Conservation (phyloP, 2,888 invertebrate genomes). For the Athrips mouffetella region DNA sequence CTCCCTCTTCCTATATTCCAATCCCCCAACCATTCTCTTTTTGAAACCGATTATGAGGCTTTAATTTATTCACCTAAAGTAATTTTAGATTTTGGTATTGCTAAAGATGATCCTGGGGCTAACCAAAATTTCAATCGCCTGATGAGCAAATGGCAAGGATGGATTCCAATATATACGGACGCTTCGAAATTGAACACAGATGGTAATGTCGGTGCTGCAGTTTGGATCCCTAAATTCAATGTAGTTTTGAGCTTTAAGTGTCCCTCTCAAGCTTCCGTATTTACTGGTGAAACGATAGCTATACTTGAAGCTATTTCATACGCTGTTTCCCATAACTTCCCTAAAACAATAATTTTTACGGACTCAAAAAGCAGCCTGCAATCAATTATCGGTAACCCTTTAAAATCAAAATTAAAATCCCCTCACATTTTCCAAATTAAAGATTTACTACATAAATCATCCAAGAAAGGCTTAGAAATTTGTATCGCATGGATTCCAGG, state of each 20-base stretch:
- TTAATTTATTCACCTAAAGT: no score
- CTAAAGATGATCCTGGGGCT: neutral
- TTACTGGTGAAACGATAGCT: conserved; percentile 7
- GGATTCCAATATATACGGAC: neutral
- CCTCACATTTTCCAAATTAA: neutral
- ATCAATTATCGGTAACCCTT: neutral
- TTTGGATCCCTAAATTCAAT: conserved; percentile 2
- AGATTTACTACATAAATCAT: neutral
- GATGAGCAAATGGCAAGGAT: neutral
- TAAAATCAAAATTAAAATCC: neutral
- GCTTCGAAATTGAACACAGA: neutral
- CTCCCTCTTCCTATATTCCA: no score
- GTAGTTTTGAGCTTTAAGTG: neutral
- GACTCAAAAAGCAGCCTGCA: conserved; percentile 4
- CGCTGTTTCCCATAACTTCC: neutral
- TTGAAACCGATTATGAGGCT: no score
- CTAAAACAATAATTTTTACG: neutral
- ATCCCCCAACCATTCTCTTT: no score
- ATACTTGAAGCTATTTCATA: conserved; percentile 5
- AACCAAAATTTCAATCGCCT: neutral
- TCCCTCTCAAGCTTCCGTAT: neutral
- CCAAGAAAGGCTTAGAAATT: neutral
- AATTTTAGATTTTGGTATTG: neutral
- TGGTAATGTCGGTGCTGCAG: conserved; percentile 3
- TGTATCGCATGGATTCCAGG: neutral